Evolutionary conservation across 2,888 invertebrate species (phyloP), one percentile per base, ranked within the genome.

Genomic region (Macrosoma leucophasiata): DNA sequence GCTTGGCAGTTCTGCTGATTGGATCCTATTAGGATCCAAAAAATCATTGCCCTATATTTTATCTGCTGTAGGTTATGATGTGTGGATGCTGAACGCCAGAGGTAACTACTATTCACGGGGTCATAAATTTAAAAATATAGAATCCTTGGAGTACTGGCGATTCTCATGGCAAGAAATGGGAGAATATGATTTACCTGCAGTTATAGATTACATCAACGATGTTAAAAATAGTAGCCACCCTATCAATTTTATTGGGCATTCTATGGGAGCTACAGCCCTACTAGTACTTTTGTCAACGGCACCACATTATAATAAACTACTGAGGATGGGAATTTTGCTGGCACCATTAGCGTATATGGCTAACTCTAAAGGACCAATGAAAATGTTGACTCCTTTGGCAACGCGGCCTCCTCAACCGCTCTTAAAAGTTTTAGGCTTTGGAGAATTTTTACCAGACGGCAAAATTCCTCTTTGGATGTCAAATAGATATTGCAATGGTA

Each of bases 51-150:
- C 77, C 0, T 78, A 76, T 32, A 43, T 73, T 2, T 40, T 92
- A 69, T 75, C 84, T 68, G 74, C 90, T 39, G 65, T 65, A 2
- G 86, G 87, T 0, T 86, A 84, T 40, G 87, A 87, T 34, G 86
- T 87, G 2, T 93, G 79, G 92, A 85, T 73, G 85, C 68, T 73
- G 6, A 87, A 87, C 26, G 67, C 74, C 1, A 63, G 77, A 56
- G 78, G 79, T 1, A 78, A 74, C 39, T 61, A 62, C 38, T 78
- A 76, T 41, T 78, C 75, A 0, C 60, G 68, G 21, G 64, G 60
- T 3, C 75, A 77, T 41, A 32, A 50, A 2, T 37, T 49, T 7
- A 46, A 47, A 31, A 47, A 51, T 4, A 39, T 59, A 1, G 53
- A 66, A 15, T 56, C 59, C 2, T 27, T 39, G 2, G 46, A 53